Evolutionary conservation across 2,113 vertebrate species (phyloP).

Genomic region (Eolophus roseicapilla): DNA sequence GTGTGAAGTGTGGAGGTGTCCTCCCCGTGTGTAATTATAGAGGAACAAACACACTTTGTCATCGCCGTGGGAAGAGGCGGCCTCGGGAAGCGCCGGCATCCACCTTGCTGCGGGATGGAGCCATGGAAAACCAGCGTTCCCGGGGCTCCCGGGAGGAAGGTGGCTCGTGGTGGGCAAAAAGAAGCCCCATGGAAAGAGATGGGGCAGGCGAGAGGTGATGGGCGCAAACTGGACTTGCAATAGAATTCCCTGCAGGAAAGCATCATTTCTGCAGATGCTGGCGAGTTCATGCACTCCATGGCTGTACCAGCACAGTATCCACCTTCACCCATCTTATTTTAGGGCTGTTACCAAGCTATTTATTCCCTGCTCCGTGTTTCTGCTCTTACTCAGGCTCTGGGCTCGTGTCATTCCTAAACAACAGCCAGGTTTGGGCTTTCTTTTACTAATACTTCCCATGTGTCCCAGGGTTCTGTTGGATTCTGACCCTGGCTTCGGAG

Average conservation of each 20-base stretch:
- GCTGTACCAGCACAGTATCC: background rate
- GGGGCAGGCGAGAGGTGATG: background rate
- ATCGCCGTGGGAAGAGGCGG: background rate
- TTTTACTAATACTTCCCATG: background rate
- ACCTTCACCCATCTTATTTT: background rate
- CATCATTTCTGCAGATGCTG: background rate
- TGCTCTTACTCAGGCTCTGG: background rate
- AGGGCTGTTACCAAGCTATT: background rate
- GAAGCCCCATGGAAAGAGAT: background rate
- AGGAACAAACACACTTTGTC: conserved; percentile 33
- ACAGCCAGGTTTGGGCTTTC: background rate
- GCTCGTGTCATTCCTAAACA: background rate
- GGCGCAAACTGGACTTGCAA: background rate
- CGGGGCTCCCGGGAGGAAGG: background rate
- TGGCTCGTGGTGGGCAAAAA: background rate
- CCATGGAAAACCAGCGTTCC: background rate
- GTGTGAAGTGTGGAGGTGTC: conserved; percentile 15
- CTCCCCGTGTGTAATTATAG: conserved; percentile 1
- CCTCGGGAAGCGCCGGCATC: background rate
- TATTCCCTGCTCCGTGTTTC: background rate
- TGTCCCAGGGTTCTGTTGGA: background rate
- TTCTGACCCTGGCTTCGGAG: background rate
- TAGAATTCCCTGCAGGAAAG: background rate
- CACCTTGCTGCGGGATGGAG: background rate
- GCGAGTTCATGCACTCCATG: background rate